phyloP scores from a whole-genome alignment of 2,113 vertebrate species.

The Arenaria interpres region DNA sequence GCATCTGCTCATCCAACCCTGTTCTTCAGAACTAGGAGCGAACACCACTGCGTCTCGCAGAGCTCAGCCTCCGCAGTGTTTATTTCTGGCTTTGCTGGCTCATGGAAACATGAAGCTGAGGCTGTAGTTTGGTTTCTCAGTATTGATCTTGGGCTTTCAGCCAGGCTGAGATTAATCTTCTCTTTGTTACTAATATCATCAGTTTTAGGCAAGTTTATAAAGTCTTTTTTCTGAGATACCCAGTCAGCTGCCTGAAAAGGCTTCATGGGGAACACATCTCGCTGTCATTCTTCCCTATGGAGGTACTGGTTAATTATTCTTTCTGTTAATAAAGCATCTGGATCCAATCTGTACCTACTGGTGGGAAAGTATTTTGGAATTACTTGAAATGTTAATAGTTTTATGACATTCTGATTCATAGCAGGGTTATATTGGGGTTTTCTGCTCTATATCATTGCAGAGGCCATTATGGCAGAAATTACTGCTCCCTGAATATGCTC shows the following conservation, averaged over 20 bases:
- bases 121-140: conserved; percentile 33
- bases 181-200: conserved; percentile 27
- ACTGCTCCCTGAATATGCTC: neutral
- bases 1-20: neutral
- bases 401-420: conserved; percentile 63
- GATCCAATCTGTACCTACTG: conserved; percentile 69
- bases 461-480: neutral
- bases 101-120: conserved; percentile 45
- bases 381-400: conserved; percentile 60
- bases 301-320: conserved; percentile 30
- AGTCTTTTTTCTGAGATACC: neutral
- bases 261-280: neutral
- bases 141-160: conserved; percentile 52
- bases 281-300: neutral
- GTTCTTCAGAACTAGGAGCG: neutral
- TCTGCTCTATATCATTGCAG: conserved; percentile 10
- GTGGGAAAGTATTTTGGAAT: conserved; percentile 57
- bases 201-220: conserved; percentile 1
- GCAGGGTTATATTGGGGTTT: conserved; percentile 16
- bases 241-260: neutral
- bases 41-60: neutral
- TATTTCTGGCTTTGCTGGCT: conserved; percentile 52
- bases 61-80: neutral
- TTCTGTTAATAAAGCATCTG: conserved; percentile 64
- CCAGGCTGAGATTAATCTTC: conserved; percentile 38